Conservation (phyloP, 2,113 vertebrate species). For the Corydoras sp. region DNA sequence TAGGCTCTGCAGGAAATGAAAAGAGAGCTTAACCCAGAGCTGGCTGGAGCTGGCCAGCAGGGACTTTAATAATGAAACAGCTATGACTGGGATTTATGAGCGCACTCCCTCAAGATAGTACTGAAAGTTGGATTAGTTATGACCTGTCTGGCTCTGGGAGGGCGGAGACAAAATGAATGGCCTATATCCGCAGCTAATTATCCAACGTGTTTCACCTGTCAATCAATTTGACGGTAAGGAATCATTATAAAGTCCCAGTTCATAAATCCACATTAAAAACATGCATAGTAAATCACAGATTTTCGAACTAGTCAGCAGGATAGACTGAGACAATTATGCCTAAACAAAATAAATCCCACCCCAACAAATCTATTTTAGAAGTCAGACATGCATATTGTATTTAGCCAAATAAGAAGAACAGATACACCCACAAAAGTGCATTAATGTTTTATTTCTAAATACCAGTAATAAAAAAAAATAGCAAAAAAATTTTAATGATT, state of each 20-base stretch:
- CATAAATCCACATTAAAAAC: background rate
- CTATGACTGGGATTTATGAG: slow-evolving; percentile 48
- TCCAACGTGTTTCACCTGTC: slow-evolving; percentile 45
- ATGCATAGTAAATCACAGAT: background rate
- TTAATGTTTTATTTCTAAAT: too few species aligned
- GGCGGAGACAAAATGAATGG: slow-evolving; percentile 45
- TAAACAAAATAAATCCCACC: too few species aligned
- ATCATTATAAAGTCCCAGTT: background rate
- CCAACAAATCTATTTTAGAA: too few species aligned
- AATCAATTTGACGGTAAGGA: slow-evolving; percentile 26
- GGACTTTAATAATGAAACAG: slow-evolving; percentile 50
- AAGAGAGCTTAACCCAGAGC: slow-evolving; percentile 42
- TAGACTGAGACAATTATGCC: too few species aligned
- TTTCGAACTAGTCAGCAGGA: background rate
- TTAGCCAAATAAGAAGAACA: too few species aligned
- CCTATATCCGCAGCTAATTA: slow-evolving; percentile 56
- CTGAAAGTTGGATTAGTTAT: slow-evolving; percentile 46
- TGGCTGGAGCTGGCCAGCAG: slow-evolving; percentile 18
- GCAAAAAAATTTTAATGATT: too few species aligned
- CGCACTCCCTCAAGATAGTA: slow-evolving; percentile 34
- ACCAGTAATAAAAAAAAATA: too few species aligned
- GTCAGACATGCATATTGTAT: too few species aligned
- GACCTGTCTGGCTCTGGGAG: slow-evolving; percentile 51
- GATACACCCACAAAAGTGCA: too few species aligned
- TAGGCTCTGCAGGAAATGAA: slow-evolving; percentile 42